Conservation (phyloP, 2,797 vertebrate genomes). For the Lateolabrax maculatus region DNA sequence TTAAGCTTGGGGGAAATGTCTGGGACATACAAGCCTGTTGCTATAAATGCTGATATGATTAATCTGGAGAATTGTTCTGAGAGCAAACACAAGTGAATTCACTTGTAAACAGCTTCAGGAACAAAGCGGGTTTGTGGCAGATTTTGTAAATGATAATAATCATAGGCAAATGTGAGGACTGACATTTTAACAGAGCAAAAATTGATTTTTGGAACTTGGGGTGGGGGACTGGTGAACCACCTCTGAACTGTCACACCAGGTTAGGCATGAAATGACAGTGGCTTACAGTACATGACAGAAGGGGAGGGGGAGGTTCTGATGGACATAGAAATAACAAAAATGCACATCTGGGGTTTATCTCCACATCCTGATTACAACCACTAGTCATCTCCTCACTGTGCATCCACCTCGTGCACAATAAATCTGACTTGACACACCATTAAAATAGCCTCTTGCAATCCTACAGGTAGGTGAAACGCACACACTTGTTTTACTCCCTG, state of each 20-base stretch:
- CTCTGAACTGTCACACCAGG: background rate
- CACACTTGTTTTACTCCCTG: constrained; percentile 35
- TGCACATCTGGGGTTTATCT: constrained; percentile 12
- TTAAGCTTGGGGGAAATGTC: constrained; percentile 37
- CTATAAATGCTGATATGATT: constrained; percentile 48
- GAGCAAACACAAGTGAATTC: constrained; percentile 12
- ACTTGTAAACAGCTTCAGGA: constrained; percentile 21
- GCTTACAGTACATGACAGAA: background rate
- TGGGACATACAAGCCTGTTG: constrained; percentile 24
- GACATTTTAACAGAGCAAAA: background rate
- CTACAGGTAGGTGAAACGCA: constrained; percentile 65
- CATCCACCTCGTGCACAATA: background rate
- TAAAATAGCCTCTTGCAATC: constrained; percentile 30
- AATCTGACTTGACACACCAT: background rate
- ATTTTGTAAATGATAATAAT: constrained; percentile 25
- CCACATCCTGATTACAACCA: background rate
- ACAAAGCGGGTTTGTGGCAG: constrained; percentile 12
- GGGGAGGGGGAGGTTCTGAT: background rate
- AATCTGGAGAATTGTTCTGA: constrained; percentile 28
- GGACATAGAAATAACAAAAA: background rate
- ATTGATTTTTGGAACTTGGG: background rate
- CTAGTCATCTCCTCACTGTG: background rate
- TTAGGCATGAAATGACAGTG: background rate
- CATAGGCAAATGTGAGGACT: background rate
- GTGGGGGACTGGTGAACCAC: background rate